Evolutionary conservation across 2,797 vertebrate species (phyloP).

Genomic region (Cirrhinus molitorella): DNA sequence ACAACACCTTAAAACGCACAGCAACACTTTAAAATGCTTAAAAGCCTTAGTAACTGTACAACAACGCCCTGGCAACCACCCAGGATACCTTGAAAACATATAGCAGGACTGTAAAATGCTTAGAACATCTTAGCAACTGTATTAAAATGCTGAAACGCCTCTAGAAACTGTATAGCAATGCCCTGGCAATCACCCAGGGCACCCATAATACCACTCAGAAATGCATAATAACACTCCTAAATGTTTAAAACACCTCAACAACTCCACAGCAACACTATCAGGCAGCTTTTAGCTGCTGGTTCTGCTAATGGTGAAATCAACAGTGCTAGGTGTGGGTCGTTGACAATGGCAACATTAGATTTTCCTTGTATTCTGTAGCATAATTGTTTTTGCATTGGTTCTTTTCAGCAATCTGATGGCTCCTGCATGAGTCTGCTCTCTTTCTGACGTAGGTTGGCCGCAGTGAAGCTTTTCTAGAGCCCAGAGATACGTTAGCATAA

Average conservation of each 20-base stretch:
- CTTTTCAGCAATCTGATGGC: background rate
- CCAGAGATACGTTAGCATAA: conserved; percentile 29
- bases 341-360: background rate
- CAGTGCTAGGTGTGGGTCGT: background rate
- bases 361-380: background rate
- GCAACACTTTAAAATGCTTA: background rate
- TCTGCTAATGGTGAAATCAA: background rate
- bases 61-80: background rate
- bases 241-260: background rate
- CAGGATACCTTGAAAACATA: background rate
- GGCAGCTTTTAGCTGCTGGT: background rate
- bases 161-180: background rate
- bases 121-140: background rate
- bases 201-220: too few relatives aligned
- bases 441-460: conserved; percentile 37
- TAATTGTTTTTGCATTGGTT: conserved; percentile 4
- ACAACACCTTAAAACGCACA: background rate
- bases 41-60: background rate
- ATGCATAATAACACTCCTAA: background rate
- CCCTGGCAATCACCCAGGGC: background rate
- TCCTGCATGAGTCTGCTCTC: conserved; percentile 13
- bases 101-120: background rate
- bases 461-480: conserved; percentile 26
- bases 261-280: background rate
- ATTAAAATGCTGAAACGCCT: too few relatives aligned